Evolutionary conservation across 2,888 invertebrate species (phyloP).

Genomic region (Tineola bisselliella): DNA sequence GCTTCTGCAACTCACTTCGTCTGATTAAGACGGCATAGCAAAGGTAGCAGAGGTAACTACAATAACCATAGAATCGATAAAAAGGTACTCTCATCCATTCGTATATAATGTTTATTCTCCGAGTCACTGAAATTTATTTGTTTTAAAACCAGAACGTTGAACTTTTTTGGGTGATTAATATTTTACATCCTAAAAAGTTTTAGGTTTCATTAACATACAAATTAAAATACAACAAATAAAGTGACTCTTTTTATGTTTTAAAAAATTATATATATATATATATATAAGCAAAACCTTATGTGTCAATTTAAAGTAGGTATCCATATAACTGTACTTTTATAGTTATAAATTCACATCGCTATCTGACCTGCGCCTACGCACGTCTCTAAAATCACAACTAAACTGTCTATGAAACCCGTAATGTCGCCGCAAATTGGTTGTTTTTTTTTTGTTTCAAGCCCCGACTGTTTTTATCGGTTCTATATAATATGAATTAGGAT

Average conservation of each 20-base stretch:
- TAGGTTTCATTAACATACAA: background rate
- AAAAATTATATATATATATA: background rate
- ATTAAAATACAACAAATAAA: background rate
- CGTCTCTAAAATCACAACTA: background rate
- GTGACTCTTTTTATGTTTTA: background rate
- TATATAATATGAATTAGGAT: too few species aligned
- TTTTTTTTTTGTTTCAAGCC: background rate
- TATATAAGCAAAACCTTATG: background rate
- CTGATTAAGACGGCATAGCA: too few species aligned
- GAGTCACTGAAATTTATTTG: background rate
- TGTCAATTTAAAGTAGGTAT: constrained; percentile 5
- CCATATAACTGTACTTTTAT: background rate
- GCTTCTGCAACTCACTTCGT: too few species aligned
- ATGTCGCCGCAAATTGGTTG: background rate
- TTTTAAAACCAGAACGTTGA: background rate
- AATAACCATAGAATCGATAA: too few species aligned
- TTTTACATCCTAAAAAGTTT: background rate
- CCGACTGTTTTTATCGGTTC: too few species aligned
- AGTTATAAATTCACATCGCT: background rate
- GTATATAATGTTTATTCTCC: background rate
- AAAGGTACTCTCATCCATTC: too few species aligned
- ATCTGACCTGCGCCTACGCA: constrained; percentile 6
- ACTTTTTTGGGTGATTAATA: background rate
- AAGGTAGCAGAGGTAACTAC: too few species aligned
- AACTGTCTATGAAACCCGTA: background rate